Conservation (phyloP, 2,797 vertebrate genomes). For the Percopsis omiscomaycus region DNA sequence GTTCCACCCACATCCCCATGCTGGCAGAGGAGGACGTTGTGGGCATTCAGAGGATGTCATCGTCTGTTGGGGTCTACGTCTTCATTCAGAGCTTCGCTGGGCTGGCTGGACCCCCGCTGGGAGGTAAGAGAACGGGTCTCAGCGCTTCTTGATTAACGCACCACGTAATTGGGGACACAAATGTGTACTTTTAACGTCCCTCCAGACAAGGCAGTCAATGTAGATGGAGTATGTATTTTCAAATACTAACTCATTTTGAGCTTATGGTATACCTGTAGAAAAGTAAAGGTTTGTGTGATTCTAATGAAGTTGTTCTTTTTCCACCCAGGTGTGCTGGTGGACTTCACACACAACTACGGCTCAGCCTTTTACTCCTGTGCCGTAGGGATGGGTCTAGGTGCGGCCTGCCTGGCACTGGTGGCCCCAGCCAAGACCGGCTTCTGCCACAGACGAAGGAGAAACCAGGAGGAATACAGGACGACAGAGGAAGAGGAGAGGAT, state of each 20-base stretch:
- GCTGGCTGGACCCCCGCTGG: constrained; percentile 90
- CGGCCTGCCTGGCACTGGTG: constrained; percentile 85
- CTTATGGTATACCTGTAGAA: no score
- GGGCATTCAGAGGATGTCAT: constrained; percentile 88
- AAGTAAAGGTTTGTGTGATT: background rate
- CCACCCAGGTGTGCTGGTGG: constrained; percentile 85
- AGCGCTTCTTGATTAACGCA: background rate
- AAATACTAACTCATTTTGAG: no score
- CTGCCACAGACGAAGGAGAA: constrained; percentile 7
- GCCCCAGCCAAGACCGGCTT: constrained; percentile 74
- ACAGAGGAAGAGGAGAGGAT: constrained; percentile 25
- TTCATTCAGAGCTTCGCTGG: constrained; percentile 93
- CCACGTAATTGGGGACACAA: no score
- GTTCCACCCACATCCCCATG: constrained; percentile 90
- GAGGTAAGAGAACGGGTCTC: constrained; percentile 77
- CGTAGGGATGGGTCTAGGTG: constrained; percentile 82
- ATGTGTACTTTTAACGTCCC: no score
- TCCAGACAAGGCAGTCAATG: no score
- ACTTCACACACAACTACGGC: constrained; percentile 86
- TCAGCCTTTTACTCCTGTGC: constrained; percentile 93
- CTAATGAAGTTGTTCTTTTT: background rate
- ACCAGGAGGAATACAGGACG: background rate
- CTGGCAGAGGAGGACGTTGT: constrained; percentile 91
- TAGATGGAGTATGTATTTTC: no score
- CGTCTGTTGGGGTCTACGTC: constrained; percentile 88